These are phyloP conservation scores for Muscidifurax raptorellus DNA, from an alignment of 1,140 invertebrate genomes.

Conservation along the genomic window DNA sequence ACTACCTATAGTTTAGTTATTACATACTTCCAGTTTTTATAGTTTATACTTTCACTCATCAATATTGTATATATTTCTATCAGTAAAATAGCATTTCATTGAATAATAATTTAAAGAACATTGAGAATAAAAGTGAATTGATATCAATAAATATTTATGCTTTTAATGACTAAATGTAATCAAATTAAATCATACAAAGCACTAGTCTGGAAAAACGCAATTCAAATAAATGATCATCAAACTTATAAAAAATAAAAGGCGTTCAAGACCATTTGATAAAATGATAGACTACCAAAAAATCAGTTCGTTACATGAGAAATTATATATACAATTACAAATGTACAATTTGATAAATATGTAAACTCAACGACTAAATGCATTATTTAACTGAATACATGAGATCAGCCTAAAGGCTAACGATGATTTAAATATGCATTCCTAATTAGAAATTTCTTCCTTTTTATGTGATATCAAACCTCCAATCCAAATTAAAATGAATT, in stretches of 20 bases:
- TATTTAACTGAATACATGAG: constrained; percentile 42
- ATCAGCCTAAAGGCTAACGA: constrained; percentile 42
- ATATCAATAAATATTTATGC: constrained; percentile 8
- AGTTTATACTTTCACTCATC: constrained; percentile 27
- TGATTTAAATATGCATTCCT: constrained; percentile 39
- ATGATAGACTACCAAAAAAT: constrained; percentile 52
- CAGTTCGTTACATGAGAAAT: constrained; percentile 59
- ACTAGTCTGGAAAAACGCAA: not conserved
- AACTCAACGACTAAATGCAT: constrained; percentile 48
- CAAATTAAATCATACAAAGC: not conserved
- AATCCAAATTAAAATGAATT: constrained; percentile 49
- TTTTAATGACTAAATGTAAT: not conserved
- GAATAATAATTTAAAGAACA: not conserved
- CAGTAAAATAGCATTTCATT: constrained; percentile 35
- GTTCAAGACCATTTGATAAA: constrained; percentile 45
- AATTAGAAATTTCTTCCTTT: constrained; percentile 41
- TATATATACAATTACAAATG: constrained; percentile 57
- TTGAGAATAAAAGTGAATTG: not conserved
- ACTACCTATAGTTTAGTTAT: not conserved
- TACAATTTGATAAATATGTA: constrained; percentile 53
- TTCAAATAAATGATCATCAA: not conserved
- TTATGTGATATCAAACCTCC: not conserved
- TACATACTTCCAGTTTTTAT: not conserved
- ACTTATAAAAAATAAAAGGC: constrained; percentile 18
- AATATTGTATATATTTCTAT: not conserved